A percentile compares a stretch with the other conserved stretches of the same genome.
phyloP scores from a whole-genome alignment of 92 coral and sea anemone species.

The Epizoanthus stellaris region DNA sequence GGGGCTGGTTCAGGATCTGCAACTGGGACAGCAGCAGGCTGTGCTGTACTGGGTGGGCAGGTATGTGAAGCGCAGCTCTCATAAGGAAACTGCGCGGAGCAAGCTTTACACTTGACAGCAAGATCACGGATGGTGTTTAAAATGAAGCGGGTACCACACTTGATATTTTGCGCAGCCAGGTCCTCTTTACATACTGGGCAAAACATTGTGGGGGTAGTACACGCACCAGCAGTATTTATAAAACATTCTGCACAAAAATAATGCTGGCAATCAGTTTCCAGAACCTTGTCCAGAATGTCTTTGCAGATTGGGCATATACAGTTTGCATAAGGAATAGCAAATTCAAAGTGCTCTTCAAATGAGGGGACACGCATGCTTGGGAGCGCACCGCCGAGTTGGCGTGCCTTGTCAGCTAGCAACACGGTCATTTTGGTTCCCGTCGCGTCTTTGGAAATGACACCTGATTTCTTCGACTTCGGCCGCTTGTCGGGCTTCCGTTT shows the following conservation, averaged over 20 bases:
- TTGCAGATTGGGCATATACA: not conserved
- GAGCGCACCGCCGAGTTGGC: not conserved
- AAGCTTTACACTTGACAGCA: not conserved
- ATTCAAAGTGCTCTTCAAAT: not conserved
- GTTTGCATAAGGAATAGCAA: not conserved
- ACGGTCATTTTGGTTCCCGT: not conserved
- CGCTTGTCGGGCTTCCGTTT: not conserved
- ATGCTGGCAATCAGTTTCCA: slow-evolving; percentile 6
- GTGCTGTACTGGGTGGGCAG: slow-evolving; percentile 7
- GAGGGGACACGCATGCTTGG: not conserved
- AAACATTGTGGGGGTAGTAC: not conserved
- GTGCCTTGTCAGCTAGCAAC: not conserved
- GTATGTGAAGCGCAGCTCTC: slow-evolving; percentile 9
- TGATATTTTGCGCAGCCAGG: not conserved
- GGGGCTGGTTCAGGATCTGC: slow-evolving; percentile 4
- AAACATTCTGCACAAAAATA: not conserved
- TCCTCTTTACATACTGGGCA: not conserved
- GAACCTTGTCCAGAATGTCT: slow-evolving; percentile 7
- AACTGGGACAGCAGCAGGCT: not conserved
- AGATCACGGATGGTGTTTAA: not conserved
- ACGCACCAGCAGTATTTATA: not conserved
- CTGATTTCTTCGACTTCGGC: not conserved
- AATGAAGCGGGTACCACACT: not conserved
- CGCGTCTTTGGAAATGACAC: not conserved
- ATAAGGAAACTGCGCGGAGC: not conserved